These are phyloP conservation scores for Spermophilus dauricus DNA, from an alignment of 2,113 vertebrate species.

Conservation along the genomic window DNA sequence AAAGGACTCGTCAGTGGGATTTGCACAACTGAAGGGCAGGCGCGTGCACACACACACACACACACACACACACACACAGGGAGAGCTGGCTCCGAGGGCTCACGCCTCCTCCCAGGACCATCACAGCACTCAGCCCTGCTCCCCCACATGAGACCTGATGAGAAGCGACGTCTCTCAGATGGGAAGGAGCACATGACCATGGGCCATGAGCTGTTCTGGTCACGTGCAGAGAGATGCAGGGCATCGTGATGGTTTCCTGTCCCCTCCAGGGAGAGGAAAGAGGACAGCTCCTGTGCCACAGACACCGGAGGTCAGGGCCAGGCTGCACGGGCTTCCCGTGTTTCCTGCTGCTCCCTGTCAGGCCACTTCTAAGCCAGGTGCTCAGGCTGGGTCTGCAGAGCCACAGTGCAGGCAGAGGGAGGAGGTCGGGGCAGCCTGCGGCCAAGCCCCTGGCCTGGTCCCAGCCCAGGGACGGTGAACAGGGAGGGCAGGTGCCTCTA, in stretches of 20 bases:
- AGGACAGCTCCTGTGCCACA: rapidly evolving
- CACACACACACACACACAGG: not conserved
- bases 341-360: rapidly evolving
- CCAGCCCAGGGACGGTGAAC: too few species aligned
- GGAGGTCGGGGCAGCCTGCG: too few species aligned
- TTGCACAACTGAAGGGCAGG: too few species aligned
- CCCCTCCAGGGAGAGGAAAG: rapidly evolving
- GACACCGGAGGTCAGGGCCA: rapidly evolving
- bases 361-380: not conserved
- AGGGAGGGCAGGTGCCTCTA: rapidly evolving
- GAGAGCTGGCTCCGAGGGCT: not conserved
- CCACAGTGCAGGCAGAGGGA: not conserved
- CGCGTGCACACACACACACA: rapidly evolving
- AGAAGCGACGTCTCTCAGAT: not conserved
- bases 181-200: rapidly evolving
- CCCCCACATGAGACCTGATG: not conserved
- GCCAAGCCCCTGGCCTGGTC: not conserved
- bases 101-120: not conserved
- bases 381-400: not conserved
- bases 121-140: not conserved
- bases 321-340: rapidly evolving
- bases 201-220: rapidly evolving
- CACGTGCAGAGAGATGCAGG: rapidly evolving
- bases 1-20: rapidly evolving
- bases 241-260: rapidly evolving